A percentile compares a stretch with the other conserved stretches of the same genome.
Evolutionary conservation across 2,888 invertebrate species (phyloP).

Genomic region (Sympetrum striolatum): DNA sequence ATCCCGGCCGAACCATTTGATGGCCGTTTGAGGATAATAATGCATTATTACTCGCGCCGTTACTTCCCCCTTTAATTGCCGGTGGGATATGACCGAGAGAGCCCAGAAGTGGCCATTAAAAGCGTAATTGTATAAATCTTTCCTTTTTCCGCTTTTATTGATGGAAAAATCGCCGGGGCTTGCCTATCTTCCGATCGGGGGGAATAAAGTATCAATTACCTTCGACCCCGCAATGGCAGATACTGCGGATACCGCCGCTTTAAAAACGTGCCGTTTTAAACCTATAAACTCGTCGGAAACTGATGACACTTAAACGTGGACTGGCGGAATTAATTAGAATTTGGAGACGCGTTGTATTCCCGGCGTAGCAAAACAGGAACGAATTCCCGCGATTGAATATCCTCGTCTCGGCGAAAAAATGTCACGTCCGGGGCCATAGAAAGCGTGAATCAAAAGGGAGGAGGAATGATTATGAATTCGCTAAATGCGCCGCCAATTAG

Average conservation of each 20-base stretch:
- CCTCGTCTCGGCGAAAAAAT: background rate
- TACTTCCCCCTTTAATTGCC: background rate
- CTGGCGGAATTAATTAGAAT: background rate
- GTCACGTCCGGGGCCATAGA: background rate
- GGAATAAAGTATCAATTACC: background rate
- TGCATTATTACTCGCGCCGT: background rate
- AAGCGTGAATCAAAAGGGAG: background rate
- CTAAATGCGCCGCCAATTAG: background rate
- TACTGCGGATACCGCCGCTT: background rate
- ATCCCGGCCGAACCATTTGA: background rate
- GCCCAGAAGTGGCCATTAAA: background rate
- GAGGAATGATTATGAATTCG: background rate
- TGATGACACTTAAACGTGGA: background rate
- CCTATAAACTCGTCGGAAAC: background rate
- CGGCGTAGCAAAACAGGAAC: background rate
- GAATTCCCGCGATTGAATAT: background rate
- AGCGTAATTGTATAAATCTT: background rate
- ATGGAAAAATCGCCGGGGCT: background rate
- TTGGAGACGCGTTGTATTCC: background rate
- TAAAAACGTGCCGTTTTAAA: background rate
- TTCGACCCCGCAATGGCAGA: background rate
- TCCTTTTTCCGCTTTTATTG: background rate
- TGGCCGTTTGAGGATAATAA: background rate
- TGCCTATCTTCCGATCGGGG: background rate
- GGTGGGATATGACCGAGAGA: background rate